A percentile compares a stretch with the other conserved stretches of the same genome.
Evolutionary conservation across 2,113 vertebrate species (phyloP).

Genomic region (Phycodurus eques): DNA sequence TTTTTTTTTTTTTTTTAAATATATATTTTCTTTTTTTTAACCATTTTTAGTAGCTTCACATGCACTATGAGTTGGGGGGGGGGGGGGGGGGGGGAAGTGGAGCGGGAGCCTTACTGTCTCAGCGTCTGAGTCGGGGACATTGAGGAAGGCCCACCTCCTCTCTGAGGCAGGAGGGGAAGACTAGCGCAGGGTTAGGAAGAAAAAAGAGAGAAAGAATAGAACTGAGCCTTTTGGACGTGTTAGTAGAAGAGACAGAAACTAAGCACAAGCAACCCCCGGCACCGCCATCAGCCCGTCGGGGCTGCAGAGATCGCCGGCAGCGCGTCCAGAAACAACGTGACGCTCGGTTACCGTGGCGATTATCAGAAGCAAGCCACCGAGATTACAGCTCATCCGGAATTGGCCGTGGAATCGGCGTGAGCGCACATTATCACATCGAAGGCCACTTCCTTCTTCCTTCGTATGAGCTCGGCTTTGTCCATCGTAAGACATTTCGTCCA

Average conservation of each 20-base stretch:
- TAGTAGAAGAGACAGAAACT: constrained; percentile 31
- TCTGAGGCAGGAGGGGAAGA: constrained; percentile 82
- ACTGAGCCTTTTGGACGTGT: constrained; percentile 36
- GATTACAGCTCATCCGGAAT: constrained; percentile 49
- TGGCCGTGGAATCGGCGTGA: constrained; percentile 28
- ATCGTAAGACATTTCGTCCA: not conserved
- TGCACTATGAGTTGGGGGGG: not conserved
- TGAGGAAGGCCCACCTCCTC: constrained; percentile 90
- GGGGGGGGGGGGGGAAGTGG: not conserved
- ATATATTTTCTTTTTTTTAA: no score
- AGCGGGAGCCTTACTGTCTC: constrained; percentile 89
- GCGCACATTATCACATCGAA: not conserved
- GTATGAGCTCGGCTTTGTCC: not conserved
- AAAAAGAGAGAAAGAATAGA: constrained; percentile 22
- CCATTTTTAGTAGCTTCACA: not conserved
- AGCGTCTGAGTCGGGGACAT: constrained; percentile 90
- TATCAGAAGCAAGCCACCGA: constrained; percentile 47
- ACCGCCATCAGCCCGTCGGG: not conserved
- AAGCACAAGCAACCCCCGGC: constrained; percentile 21
- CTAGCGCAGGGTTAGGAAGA: constrained; percentile 65
- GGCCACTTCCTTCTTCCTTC: not conserved
- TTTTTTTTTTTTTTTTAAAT: no score
- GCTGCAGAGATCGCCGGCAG: constrained; percentile 22
- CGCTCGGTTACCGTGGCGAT: constrained; percentile 64
- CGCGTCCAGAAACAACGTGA: constrained; percentile 43